Evolutionary conservation across 35 echinoderm and acorn worm genomes (phyloP).

Genomic region (Heliocidaris tuberculata): DNA sequence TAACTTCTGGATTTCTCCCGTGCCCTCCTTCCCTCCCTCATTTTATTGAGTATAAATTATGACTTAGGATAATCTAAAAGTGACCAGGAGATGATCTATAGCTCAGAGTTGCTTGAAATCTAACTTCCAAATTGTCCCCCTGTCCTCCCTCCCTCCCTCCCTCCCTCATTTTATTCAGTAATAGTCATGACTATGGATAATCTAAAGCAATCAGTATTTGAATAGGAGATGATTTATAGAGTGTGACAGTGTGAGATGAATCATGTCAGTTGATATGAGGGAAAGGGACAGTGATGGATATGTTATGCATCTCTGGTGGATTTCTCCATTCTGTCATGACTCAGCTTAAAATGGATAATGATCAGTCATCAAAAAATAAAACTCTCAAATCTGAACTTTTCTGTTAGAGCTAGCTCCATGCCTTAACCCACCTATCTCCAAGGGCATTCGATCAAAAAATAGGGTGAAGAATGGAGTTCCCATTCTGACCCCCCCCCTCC

Average conservation of each 20-base stretch:
- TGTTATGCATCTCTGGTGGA: slow-evolving; percentile 1
- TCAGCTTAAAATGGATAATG: neutral
- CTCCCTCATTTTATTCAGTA: neutral
- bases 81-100: no score
- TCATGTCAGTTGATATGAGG: neutral
- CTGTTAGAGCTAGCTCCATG: neutral
- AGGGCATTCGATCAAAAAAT: no score
- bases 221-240: slow-evolving; percentile 12
- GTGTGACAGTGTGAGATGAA: slow-evolving; percentile 16
- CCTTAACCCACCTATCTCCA: neutral
- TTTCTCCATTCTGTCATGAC: neutral
- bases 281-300: slow-evolving; percentile 8
- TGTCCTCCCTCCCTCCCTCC: neutral
- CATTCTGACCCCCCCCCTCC: no score
- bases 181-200: neutral
- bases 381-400: neutral
- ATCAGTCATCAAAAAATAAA: neutral
- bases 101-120: no score
- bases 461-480: no score
- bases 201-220: neutral
- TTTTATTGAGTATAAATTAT: no score
- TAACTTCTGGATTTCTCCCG: no score
- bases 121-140: no score
- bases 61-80: no score
- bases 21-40: no score